phyloP scores from a whole-genome alignment of 2,113 vertebrate species.

The Hemiscyllium ocellatum region DNA sequence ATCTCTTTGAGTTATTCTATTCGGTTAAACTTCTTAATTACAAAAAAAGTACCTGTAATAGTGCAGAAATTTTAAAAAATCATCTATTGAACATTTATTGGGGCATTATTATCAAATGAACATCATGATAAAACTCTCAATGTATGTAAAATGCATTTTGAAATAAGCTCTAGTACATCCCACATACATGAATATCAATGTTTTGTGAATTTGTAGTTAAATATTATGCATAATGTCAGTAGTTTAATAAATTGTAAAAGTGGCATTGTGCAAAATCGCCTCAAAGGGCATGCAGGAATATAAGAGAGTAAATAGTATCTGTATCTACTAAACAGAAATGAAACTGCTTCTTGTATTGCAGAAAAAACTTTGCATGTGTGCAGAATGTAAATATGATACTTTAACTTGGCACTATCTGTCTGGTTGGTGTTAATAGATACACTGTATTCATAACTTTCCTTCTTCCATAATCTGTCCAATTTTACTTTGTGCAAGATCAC shows the following conservation, averaged over 20 bases:
- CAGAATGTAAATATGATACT: not conserved
- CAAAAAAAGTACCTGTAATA: not conserved
- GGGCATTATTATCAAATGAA: not conserved
- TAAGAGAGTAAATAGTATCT: not conserved
- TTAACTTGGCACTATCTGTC: not conserved
- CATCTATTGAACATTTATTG: not conserved
- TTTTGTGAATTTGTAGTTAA: not conserved
- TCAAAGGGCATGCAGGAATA: not conserved
- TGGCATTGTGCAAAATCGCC: not conserved
- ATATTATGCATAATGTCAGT: not conserved
- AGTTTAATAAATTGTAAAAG: not conserved
- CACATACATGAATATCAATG: not conserved
- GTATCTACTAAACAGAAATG: not conserved
- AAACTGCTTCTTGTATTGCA: not conserved
- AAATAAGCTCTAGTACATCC: not conserved
- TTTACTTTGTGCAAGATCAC: not conserved
- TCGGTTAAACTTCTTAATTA: not conserved
- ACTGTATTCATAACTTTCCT: not conserved
- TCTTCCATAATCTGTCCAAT: not conserved
- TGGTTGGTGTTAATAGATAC: not conserved
- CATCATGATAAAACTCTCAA: not conserved
- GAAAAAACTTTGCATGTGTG: not conserved
- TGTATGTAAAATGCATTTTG: not conserved
- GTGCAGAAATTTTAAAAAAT: not conserved
- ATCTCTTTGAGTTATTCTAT: not conserved